Evolutionary conservation across 2,113 vertebrate genomes (phyloP).

Genomic region (Cephalopterus ornatus): DNA sequence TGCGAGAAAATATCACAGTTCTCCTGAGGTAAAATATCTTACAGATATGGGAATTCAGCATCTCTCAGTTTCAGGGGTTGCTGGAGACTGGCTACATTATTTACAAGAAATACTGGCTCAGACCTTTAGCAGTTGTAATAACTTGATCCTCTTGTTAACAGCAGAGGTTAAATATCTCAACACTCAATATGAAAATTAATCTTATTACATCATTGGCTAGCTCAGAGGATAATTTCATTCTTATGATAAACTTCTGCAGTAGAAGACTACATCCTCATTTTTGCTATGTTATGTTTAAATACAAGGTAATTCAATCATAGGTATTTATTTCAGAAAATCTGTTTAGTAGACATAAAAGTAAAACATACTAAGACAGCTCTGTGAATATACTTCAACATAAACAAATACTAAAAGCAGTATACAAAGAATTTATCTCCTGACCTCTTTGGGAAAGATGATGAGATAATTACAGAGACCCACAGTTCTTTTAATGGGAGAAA

Average conservation of each 20-base stretch:
- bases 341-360: not conserved
- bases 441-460: not conserved
- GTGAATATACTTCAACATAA: not conserved
- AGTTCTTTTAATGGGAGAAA: not conserved
- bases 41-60: not conserved
- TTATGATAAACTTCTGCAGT: not conserved
- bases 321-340: not conserved
- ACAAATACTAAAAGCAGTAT: not conserved
- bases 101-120: not conserved
- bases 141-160: not conserved
- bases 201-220: not conserved
- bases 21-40: not conserved
- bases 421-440: not conserved
- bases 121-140: not conserved
- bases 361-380: not conserved
- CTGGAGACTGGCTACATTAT: not conserved
- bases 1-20: not conserved
- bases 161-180: not conserved
- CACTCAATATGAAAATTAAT: not conserved
- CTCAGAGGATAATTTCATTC: not conserved
- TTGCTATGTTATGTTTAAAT: not conserved
- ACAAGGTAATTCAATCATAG: not conserved
- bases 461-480: not conserved
- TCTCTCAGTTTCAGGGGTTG: not conserved
- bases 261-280: not conserved